Base-by-base conservation (phyloP, 2,888 invertebrate genomes). In the Nematopogon swammerdamellus region DNA sequence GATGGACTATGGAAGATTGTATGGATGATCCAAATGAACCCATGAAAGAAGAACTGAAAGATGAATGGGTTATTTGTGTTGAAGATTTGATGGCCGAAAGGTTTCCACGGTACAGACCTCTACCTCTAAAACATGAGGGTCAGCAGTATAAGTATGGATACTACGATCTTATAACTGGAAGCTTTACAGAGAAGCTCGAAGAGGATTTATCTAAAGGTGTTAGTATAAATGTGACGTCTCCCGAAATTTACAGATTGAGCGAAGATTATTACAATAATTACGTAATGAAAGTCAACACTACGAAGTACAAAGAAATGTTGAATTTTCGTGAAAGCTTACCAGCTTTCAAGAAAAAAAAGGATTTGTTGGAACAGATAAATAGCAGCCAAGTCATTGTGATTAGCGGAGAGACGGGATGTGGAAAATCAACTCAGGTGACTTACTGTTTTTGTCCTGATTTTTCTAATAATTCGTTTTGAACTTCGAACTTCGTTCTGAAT, bases 361-460 rank as follows among this genome's bases (percentile, higher is more conserved):
- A 85, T 46, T 82, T 94, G 50, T 60, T 92, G 19, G 61, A 85
- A 48, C 60, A 85, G 1, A 75, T 94, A 18, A 61, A 76, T 1
- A 63, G 81, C 1, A 86, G 91, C 71, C 91, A 91, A 72, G 85
- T 92, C 18, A 67, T 88, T 48, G 82, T 92, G 0, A 84, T 92
- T 16, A 89, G 89, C 60, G 92, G 91, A 18, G 91, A 91, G 64
- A 92, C 91, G 42, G 95, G 96, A 0, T 96, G 95, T 77, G 96
- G 96, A 4, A 97, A 97, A 75, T 96, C 95, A 5, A 97, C 96
- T 2, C 95, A 95, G 76, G 81, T n/a, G n/a, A n/a, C n/a, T n/a
- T n/a, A n/a, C n/a, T n/a, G n/a, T n/a, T n/a, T n/a, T n/a, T n/a
- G n/a, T n/a, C n/a, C n/a, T n/a, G n/a, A n/a, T n/a, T n/a, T n/a